A percentile compares a stretch with the other conserved stretches of the same genome.
Evolutionary conservation across 2,888 invertebrate genomes (phyloP).

Genomic region (Strigamia crassipes): DNA sequence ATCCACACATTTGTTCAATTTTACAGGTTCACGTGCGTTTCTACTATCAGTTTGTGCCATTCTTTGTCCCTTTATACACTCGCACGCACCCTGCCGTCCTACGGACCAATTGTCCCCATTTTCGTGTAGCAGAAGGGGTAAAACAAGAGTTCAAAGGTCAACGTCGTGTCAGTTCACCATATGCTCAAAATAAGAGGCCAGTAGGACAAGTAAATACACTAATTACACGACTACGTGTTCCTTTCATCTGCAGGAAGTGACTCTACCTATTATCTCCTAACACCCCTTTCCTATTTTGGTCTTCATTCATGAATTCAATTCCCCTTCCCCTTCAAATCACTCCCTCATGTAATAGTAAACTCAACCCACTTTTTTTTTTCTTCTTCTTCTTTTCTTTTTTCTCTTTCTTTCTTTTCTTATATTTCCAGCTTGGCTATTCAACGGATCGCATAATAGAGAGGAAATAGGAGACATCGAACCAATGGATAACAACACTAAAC

Average conservation of each 20-base stretch:
- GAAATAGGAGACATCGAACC: background rate
- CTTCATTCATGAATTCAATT: slow-evolving; percentile 9
- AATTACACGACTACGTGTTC: background rate
- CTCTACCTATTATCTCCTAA: background rate
- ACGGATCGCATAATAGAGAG: background rate
- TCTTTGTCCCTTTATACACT: background rate
- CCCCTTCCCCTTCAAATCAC: background rate
- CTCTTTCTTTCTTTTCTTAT: background rate
- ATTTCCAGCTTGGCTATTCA: background rate
- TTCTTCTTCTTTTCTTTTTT: background rate
- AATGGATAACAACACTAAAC: background rate
- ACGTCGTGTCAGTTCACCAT: background rate
- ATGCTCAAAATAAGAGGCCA: slow-evolving; percentile 10
- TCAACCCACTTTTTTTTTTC: background rate
- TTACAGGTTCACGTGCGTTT: background rate
- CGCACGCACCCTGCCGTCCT: background rate
- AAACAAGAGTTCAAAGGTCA: slow-evolving; percentile 27
- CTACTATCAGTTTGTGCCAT: background rate
- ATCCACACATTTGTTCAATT: slow-evolving; percentile 23
- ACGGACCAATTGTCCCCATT: background rate
- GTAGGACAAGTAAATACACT: background rate
- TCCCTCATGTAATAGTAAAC: slow-evolving; percentile 13
- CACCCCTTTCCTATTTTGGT: background rate
- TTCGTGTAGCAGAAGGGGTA: background rate
- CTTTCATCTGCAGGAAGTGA: background rate